Evolutionary conservation across 2,797 vertebrate species (phyloP).

Genomic region (Clamator glandarius): DNA sequence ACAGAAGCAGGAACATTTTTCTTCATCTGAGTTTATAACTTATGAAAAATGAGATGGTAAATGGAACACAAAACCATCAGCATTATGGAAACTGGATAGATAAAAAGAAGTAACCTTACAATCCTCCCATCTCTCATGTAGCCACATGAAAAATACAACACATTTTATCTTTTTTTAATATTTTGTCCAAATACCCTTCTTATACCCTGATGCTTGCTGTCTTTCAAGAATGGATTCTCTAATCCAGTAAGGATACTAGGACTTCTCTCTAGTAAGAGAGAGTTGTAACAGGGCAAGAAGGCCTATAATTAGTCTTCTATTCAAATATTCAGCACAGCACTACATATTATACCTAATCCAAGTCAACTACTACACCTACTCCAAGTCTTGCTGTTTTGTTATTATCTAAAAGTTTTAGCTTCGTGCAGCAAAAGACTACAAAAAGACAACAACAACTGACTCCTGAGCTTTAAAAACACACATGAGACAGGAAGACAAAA

Average conservation of each 20-base stretch:
- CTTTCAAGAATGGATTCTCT: not conserved
- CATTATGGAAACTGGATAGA: not conserved
- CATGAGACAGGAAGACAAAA: constrained; percentile 6
- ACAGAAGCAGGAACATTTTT: not conserved
- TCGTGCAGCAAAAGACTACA: not conserved
- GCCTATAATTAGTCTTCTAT: not conserved
- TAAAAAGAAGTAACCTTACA: not conserved
- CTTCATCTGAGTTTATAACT: not conserved
- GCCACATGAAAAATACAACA: not conserved
- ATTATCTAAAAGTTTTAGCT: not conserved
- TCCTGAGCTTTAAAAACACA: not conserved
- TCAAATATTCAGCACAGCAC: not conserved
- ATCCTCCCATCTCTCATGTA: not conserved
- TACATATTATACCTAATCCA: not conserved
- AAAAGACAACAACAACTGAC: not conserved
- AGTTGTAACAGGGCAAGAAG: not conserved
- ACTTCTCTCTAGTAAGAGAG: not conserved
- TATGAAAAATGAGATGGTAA: not conserved
- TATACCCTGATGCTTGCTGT: not conserved
- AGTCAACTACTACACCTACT: not conserved
- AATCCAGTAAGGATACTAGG: not conserved
- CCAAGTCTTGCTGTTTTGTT: not conserved
- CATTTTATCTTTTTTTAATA: not conserved
- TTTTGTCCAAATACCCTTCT: not conserved
- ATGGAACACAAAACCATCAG: not conserved